Base-by-base conservation (phyloP, 2,888 invertebrate genomes). In the Drosophila ochracea region DNA sequence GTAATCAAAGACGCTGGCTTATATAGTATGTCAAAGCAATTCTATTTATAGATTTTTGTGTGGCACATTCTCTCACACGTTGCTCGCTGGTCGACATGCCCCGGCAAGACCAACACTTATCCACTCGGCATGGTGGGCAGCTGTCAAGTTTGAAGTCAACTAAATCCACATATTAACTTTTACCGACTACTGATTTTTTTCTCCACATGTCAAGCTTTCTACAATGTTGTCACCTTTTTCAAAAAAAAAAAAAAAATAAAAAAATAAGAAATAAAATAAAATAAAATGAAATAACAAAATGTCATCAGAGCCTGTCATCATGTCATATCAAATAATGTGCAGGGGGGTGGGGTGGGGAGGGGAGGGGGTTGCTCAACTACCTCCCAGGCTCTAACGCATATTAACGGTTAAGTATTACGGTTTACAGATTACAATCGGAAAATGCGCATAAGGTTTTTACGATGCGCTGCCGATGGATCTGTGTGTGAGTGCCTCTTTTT, bases 391-490 rank as follows among this genome's bases (percentile, higher is more conserved):
- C 62, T 59, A 68, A 80, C 76, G 78, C 67, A 68, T 78, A 78
- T 83, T 81, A 68, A 68, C 68, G 69, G 50, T 69, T 58, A 83
- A 75, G 68, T 71, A 82, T 83, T 75, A 78, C 43, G 66, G 66
- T 64, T 66, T 72, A 82, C 69, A 85, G 85, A 85, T 85, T 85
- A 88, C 88, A 90, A 85, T 85, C 90, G 90, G 88, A 82, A 85
- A 90, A 89, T 76, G 76, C 78, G 80, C 88, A 84, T 82, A 80
- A 78, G 88, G 80, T 76, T 82, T 88, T 85, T 84, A 84, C 87
- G 84, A 73, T 77, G 67, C 52, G 71, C 7, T 9, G 58, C 68
- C 73, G 73, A 9, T 9, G 47, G 16, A 3, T 16, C n/a, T 33
- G 21, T 19, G 50, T 5, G 43, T 47, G 49, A 9, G 25, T 7